Evolutionary conservation across 1,140 invertebrate species (phyloP), one percentile per base, ranked within the genome.

Genomic region (Calliphora vicina): DNA sequence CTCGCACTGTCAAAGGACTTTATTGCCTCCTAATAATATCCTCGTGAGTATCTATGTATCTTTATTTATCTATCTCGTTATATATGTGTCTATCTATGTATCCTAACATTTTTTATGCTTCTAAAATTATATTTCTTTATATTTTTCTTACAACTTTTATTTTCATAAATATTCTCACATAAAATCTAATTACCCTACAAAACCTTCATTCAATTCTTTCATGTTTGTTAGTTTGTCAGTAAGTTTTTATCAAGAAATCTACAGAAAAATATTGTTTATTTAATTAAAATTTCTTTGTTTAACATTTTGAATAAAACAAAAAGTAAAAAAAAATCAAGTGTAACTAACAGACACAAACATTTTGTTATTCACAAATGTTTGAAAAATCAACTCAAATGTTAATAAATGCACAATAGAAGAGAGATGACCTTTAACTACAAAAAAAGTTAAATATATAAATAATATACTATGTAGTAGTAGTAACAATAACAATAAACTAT

Each of bases 241-340:
- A 35, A 35, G 35, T 35, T 35, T 1, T 35, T 23, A 67, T 25
- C 61, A 25, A 23, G 0, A 67, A 67, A 67, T 67, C 61, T 67
- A 23, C n/a, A 23, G 4, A 23, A 23, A 67, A 67, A 23, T 35
- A 35, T 35, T 35, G 12, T 67, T 67, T 20, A 23, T 25, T 67
- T 67, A 67, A 67, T 67, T 67, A 67, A 67, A 67, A 23, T 67
- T 23, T 67, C 61, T 67, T 67, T 67, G 61, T 67, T 67, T 67
- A 67, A 23, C 61, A 67, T n/a, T 57, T 57, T 57, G 15, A n/a
- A n/a, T 57, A 23, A 67, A 67, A 23, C n/a, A 67, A 25, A 67
- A 23, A 25, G 35, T 35, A 67, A 67, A 25, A 67, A 23, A 67
- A 25, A 67, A 20, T 67, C 23, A 67, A 67, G 61, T 67, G 61